A percentile compares a stretch with the other conserved stretches of the same genome.
Conservation (phyloP, 2,888 invertebrate genomes). For the Atrina japonica region DNA sequence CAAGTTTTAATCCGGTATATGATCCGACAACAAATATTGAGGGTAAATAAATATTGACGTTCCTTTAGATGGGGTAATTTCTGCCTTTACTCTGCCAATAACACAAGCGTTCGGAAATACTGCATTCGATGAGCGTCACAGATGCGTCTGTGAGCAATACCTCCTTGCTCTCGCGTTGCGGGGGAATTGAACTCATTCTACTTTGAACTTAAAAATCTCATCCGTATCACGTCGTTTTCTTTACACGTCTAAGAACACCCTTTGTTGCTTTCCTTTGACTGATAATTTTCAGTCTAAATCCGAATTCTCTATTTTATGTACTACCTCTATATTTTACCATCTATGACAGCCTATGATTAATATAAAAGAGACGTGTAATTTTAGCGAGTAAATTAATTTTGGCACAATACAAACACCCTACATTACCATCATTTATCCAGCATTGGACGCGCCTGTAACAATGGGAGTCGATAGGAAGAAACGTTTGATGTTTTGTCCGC, state of each 20-base stretch:
- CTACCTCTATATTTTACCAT: conserved; percentile 12
- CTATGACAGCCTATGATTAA: conserved; percentile 21
- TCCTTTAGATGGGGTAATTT: not conserved
- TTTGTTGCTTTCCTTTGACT: conserved; percentile 19
- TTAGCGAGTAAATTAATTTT: conserved; percentile 28
- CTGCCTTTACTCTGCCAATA: too few relatives aligned
- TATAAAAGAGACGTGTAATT: conserved; percentile 18
- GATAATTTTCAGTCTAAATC: conserved; percentile 23
- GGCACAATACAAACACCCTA: conserved; percentile 11
- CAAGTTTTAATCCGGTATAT: not conserved
- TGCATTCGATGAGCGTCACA: not conserved
- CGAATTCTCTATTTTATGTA: conserved; percentile 16
- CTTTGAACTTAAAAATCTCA: conserved; percentile 37
- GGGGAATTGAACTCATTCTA: conserved; percentile 30
- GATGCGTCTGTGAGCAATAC: not conserved
- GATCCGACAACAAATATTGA: not conserved
- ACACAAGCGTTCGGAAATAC: too few relatives aligned
- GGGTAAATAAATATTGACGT: conserved; percentile 1
- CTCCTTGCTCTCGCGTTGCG: conserved; percentile 19
- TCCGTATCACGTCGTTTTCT: conserved; percentile 26
- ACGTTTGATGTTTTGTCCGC: conserved; percentile 12
- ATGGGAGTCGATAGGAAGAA: not conserved
- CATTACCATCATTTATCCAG: not conserved
- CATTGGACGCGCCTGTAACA: not conserved
- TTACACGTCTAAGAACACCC: conserved; percentile 28